phyloP scores from a whole-genome alignment of 2,888 invertebrate species.

The Choreutis nemorana region DNA sequence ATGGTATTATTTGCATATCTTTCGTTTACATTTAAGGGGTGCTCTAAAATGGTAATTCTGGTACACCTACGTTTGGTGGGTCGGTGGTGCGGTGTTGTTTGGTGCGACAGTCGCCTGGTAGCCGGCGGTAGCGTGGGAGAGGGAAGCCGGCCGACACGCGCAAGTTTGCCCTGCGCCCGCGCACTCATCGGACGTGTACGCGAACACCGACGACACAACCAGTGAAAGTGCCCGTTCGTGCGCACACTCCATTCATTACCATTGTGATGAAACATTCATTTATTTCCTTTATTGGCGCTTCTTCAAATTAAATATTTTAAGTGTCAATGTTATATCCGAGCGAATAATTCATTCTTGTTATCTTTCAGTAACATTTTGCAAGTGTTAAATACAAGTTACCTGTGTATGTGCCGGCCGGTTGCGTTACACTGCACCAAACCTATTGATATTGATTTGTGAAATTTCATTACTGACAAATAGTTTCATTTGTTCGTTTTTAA shows the following conservation, averaged over 20 bases:
- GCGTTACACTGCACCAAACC: slow-evolving; percentile 7
- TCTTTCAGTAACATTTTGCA: slow-evolving; percentile 21
- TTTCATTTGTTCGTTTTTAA: slow-evolving; percentile 5
- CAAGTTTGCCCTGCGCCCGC: slow-evolving; percentile 54
- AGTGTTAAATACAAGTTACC: slow-evolving; percentile 10
- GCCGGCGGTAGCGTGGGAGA: slow-evolving; percentile 7
- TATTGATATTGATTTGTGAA: slow-evolving; percentile 15
- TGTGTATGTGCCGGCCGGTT: slow-evolving; percentile 19
- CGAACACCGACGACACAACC: slow-evolving; percentile 17
- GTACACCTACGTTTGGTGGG: slow-evolving; percentile 47
- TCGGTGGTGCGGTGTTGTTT: too few relatives aligned
- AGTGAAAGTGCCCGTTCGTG: slow-evolving; percentile 46
- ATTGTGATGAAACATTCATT: slow-evolving; percentile 2
- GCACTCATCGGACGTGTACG: slow-evolving; percentile 41
- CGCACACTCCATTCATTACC: slow-evolving; percentile 15
- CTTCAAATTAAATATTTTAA: too few relatives aligned
- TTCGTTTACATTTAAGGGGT: too few relatives aligned
- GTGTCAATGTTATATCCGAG: slow-evolving; percentile 9
- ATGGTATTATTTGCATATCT: too few relatives aligned
- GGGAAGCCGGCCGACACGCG: slow-evolving; percentile 23
- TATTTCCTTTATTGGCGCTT: slow-evolving; percentile 8
- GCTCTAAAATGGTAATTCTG: slow-evolving; percentile 49
- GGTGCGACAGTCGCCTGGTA: background rate
- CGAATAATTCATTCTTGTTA: slow-evolving; percentile 17
- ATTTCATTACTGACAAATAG: slow-evolving; percentile 14